A percentile compares a stretch with the other conserved stretches of the same genome.
Evolutionary conservation across 2,113 vertebrate species (phyloP).

Genomic region (Spermophilus dauricus): DNA sequence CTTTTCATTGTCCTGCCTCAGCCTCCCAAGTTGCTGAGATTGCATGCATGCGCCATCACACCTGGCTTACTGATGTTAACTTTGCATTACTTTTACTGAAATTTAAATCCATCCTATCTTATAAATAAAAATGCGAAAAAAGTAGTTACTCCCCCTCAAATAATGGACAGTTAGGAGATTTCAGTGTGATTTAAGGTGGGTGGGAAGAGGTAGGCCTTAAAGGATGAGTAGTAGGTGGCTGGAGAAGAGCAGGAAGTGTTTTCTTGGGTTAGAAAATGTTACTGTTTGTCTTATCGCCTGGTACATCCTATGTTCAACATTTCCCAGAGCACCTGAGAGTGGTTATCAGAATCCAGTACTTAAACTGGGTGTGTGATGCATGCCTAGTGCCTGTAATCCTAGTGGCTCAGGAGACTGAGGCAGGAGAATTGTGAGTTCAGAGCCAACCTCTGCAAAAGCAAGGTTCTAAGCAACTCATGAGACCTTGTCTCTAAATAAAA

Average conservation of each 20-base stretch:
- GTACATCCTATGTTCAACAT: background rate
- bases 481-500: too few species aligned
- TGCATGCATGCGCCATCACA: too few species aligned
- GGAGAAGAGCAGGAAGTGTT: background rate
- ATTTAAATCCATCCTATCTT: background rate
- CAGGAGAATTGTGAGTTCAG: too few species aligned
- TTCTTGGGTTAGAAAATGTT: background rate
- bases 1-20: too few species aligned
- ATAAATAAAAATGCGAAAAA: conserved; percentile 36
- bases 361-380: background rate
- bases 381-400: too few species aligned
- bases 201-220: background rate
- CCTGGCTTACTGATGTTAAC: background rate
- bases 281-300: background rate
- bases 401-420: too few species aligned
- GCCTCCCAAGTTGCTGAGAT: too few species aligned
- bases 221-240: background rate
- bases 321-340: background rate
- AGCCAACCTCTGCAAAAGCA: too few species aligned
- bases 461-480: too few species aligned
- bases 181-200: background rate
- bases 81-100: conserved; percentile 46
- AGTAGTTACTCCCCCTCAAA: background rate
- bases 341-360: background rate
- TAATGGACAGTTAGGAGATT: background rate